Evolutionary conservation across 2,113 vertebrate genomes (phyloP).

Genomic region (Progne subis): DNA sequence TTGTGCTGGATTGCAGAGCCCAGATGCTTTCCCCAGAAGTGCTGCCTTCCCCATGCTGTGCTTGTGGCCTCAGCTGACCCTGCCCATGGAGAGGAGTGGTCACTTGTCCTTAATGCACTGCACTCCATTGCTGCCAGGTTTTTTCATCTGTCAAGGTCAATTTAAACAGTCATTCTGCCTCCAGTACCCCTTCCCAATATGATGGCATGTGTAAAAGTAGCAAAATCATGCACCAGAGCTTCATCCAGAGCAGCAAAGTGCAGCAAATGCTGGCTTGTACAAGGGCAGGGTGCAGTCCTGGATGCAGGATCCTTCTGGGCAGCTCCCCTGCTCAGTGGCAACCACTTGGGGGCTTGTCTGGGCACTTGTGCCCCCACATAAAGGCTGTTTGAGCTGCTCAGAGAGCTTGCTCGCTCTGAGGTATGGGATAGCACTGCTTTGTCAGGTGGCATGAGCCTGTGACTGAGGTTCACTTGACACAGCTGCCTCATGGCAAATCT

Average conservation of each 20-base stretch:
- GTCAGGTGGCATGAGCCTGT: neutral
- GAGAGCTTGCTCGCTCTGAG: neutral
- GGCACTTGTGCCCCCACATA: neutral
- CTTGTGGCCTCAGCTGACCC: neutral
- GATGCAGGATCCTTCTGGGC: neutral
- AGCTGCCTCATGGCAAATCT: neutral
- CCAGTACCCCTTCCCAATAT: neutral
- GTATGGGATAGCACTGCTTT: neutral
- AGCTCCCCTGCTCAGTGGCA: neutral
- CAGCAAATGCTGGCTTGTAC: neutral
- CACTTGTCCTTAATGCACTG: neutral
- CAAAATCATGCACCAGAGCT: neutral
- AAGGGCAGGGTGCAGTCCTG: neutral
- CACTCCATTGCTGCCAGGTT: neutral
- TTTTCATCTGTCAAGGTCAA: neutral
- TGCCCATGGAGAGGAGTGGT: neutral
- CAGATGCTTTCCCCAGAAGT: neutral
- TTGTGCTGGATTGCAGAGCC: rapidly evolving
- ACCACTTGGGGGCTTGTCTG: neutral
- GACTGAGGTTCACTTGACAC: neutral
- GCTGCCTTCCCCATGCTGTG: neutral
- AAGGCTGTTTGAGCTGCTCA: neutral
- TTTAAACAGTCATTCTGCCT: neutral
- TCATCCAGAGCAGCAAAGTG: neutral
- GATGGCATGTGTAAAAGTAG: neutral